Conservation (phyloP, 2,113 vertebrate genomes). For the Oxyruncus cristatus region DNA sequence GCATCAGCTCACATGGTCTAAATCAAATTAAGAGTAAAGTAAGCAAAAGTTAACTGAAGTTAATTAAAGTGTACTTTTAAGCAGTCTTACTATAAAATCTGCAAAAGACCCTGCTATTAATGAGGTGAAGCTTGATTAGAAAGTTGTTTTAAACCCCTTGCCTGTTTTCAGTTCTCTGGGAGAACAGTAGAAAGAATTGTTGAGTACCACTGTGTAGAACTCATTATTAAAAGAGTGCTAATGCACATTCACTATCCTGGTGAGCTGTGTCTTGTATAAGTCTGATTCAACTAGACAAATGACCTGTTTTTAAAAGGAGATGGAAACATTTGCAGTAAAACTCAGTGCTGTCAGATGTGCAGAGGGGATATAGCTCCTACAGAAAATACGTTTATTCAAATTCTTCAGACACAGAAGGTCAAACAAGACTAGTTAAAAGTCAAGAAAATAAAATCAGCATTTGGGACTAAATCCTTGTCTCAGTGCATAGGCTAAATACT, state of each 20-base stretch:
- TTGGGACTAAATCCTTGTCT: not conserved
- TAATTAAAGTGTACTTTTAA: constrained; percentile 20
- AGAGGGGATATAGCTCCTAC: not conserved
- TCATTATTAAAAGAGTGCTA: constrained; percentile 59
- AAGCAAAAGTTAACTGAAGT: not conserved
- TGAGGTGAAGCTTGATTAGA: constrained; percentile 46
- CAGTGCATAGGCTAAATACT: not conserved
- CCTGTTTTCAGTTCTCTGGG: not conserved
- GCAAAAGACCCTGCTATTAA: not conserved
- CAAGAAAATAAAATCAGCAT: not conserved
- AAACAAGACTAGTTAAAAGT: constrained; percentile 66
- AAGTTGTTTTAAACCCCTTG: constrained; percentile 31
- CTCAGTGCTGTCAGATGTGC: constrained; percentile 20
- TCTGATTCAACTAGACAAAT: constrained; percentile 53
- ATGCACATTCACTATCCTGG: not conserved
- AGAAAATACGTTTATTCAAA: constrained; percentile 56
- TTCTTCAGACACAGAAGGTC: constrained; percentile 55
- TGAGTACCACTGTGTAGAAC: constrained; percentile 20
- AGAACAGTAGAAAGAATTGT: not conserved
- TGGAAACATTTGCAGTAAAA: constrained; percentile 37
- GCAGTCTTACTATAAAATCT: not conserved
- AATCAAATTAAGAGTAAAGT: not conserved
- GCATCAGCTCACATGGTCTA: not conserved
- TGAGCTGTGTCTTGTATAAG: constrained; percentile 38
- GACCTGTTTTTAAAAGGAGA: constrained; percentile 56